Base-by-base conservation (phyloP, 2,797 vertebrate species). In the Thamnophis elegans region DNA sequence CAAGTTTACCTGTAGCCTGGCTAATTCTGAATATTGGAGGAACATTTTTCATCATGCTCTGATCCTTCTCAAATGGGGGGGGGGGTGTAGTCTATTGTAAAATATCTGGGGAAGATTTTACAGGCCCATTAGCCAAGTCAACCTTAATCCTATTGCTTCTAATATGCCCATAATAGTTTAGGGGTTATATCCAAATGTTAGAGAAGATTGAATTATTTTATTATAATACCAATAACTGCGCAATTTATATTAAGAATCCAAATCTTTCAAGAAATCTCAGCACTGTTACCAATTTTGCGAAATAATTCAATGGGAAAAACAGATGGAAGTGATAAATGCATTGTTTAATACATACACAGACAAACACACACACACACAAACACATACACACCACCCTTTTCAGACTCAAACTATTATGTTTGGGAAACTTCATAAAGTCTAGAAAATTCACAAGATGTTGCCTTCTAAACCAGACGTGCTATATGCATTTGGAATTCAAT, bases 401-500 rank as follows among this genome's bases (percentile, higher is more conserved):
- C 26, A 51, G 90, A 42, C 18, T 32, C 91, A 92, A 91, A 88
- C 20, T 5, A 53, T 13, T 68, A 51, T 5, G 0, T 90, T 91
- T 92, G 73, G 42, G 88, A 90, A 12, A 51, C 62, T 82, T 94
- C 68, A 95, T 87, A 1, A 9, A 26, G 20, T 85, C 58, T 92
- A 90, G 92, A 95, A 96, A 94, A 95, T 88, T 12, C 0, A 5
- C 89, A 93, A 96, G 89, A 94, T 92, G 92, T 14, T 93, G 87
- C 94, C 91, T 54, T 94, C 62, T 86, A 94, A 93, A 94, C 88
- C 90, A 92, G 90, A 94, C 25, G 89, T 0, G 0, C 22, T 90
- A 59, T 60, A 28, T 58, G 59, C 92, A 93, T 95, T 1, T 90
- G 92, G 88, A 94, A 94, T 85, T 65, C 22, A 94, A 85, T 20